Conservation (phyloP, 2,797 vertebrate genomes). For the Pseudomugil tenellus region DNA sequence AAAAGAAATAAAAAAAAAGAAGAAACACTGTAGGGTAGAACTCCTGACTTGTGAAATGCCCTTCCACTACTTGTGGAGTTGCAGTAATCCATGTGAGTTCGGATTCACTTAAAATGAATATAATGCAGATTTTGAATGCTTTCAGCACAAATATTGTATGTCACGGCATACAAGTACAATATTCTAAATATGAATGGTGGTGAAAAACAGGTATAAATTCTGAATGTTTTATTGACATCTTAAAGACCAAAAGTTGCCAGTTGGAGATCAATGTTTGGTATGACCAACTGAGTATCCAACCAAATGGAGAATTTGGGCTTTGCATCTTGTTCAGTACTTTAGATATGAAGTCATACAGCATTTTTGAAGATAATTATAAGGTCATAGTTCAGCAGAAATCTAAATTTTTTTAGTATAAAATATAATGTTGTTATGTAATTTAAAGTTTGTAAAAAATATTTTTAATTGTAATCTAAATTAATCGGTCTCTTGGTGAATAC, state of each 20-base stretch:
- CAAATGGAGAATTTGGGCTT: neutral
- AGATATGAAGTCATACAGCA: neutral
- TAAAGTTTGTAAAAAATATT: too few relatives aligned
- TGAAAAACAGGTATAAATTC: neutral
- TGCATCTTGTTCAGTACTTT: neutral
- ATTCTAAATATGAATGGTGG: neutral
- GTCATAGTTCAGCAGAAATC: neutral
- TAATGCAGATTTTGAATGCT: neutral
- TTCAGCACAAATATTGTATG: neutral
- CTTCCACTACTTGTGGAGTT: neutral
- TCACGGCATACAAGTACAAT: too few relatives aligned
- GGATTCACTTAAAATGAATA: conserved; percentile 2
- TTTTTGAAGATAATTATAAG: neutral
- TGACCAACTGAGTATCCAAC: neutral
- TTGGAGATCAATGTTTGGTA: neutral
- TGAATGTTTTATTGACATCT: neutral
- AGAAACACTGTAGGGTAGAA: neutral
- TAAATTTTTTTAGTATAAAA: neutral
- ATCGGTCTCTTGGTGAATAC: too few relatives aligned
- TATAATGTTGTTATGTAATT: too few relatives aligned
- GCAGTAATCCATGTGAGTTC: neutral
- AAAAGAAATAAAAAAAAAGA: conserved; percentile 13
- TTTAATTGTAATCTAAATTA: too few relatives aligned
- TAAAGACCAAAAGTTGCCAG: neutral
- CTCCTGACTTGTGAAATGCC: neutral